Evolutionary conservation across 2,113 vertebrate genomes (phyloP).

Genomic region (Columbina picui): DNA sequence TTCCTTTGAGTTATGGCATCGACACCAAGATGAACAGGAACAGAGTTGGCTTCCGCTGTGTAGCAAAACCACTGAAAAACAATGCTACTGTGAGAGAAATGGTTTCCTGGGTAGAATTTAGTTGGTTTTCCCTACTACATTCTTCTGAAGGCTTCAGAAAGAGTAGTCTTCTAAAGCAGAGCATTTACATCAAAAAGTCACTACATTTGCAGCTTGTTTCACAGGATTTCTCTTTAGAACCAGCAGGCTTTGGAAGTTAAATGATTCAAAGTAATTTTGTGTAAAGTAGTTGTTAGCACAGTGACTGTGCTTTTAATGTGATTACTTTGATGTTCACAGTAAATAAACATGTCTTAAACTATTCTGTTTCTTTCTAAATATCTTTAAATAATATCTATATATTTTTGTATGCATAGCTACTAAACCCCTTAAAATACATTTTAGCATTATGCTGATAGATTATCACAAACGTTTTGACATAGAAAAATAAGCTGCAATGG

Average conservation of each 20-base stretch:
- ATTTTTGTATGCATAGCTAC: background rate
- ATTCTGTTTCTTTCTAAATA: background rate
- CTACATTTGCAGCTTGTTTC: background rate
- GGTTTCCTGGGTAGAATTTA: slow-evolving; percentile 30
- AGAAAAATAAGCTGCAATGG: background rate
- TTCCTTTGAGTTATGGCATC: background rate
- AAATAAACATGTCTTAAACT: background rate
- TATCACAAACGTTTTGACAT: background rate
- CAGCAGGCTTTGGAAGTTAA: background rate
- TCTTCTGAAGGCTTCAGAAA: background rate
- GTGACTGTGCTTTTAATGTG: background rate
- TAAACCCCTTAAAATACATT: background rate
- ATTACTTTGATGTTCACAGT: background rate
- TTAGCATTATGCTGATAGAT: background rate
- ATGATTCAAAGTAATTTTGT: background rate
- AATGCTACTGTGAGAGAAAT: background rate
- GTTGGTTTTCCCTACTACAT: background rate
- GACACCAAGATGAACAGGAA: slow-evolving; percentile 24
- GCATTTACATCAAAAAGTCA: background rate
- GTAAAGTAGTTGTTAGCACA: slow-evolving; percentile 2
- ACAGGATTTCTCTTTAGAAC: background rate
- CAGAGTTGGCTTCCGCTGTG: background rate
- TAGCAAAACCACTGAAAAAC: slow-evolving; percentile 34
- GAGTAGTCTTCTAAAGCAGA: background rate
- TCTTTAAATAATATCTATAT: background rate